Base-by-base conservation (phyloP, 2,113 vertebrate genomes). In the Dryoscopus gambensis region DNA sequence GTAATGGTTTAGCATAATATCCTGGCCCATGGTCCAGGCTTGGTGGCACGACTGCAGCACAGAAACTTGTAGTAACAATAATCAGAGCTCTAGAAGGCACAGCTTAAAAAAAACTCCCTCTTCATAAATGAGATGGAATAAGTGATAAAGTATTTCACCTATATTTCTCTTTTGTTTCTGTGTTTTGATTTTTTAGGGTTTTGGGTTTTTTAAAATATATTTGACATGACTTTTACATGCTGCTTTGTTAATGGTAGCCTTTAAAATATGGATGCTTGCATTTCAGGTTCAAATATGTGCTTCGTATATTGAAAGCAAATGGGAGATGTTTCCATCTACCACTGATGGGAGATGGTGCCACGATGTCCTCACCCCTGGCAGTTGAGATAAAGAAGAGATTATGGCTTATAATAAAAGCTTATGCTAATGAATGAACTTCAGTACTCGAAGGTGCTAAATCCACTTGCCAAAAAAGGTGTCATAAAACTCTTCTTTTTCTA, bases 361-460 rank as follows among this genome's bases (percentile, higher is more conserved):
- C 11, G 12, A 39, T 93, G 30, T 79, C 69, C 49, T 89, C 63
- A 70, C 67, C 35, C 33, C 25, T 30, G 49, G 39, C 42, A 74
- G 6, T 2, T 39, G 53, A 91, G 87, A 91, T 77, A 62, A 80
- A 82, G 68, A 63, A 47, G 63, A 73, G 50, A 73, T 95, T 93
- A 82, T 47, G 24, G 33, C 5, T 96, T 73, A 49, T 77, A 89
- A 90, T 89, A 93, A 96, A 96, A 90, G 8, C 30, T 91, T 91
- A 94, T 90, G 78, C 59, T 97, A 90, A 94, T 87, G 87, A 87
- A 90, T 90, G 79, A 95, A 83, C 50, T 87, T 80, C 91, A 80
- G 75, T 70, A 67, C 52, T 93, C 15, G 44, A 91, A 91, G 70
- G 89, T 94, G 93, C 63, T 93, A 93, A 92, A 80, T 89, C 47